Base-by-base conservation (phyloP, 2,113 vertebrate genomes). In the Thunnus maccoyii region DNA sequence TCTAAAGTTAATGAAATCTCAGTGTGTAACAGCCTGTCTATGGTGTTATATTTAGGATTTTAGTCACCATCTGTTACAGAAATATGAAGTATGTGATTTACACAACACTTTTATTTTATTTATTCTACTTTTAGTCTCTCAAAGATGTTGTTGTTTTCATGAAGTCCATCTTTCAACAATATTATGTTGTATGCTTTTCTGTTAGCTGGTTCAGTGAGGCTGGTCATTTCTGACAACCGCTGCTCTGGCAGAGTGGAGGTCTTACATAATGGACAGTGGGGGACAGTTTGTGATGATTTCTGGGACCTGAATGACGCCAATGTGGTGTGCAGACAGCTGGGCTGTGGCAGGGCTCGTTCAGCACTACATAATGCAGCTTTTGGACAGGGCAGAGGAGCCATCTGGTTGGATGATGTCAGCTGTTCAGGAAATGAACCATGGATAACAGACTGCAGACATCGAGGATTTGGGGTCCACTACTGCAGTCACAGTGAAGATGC, bases 171-270 rank as follows among this genome's bases (percentile, higher is more conserved):
- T 8, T 30, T 55, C 36, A 78, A 47, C n/a, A 30, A 11, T 18
- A 14, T 32, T 36, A 5, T 56, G 4, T 27, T 48, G n/a, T 4
- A 13, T 89, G 15, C 80, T 46, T 60, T 62, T 47, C 12, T 77
- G 1, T 76, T 17, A 88, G 86, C 83, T 70, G 20, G 7, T 51
- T 72, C 71, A 47, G 75, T 91, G 64, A 82, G 83, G 63, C 70
- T 90, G 78, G 86, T 86, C 16, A 83, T 70, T 70, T 78, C 82
- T 67, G 36, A 20, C 6, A 55, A 57, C 54, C 78, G 54, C 62
- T 92, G 89, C 68, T 85, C 91, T 15, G 91, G 91, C 46, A 89
- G 91, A 74, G 87, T 92, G 56, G 86, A 88, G 82, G 2, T 91
- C 71, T 89, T 14, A 67, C 76, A 84, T 3, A 0, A 3, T 2